Evolutionary conservation across 1,140 invertebrate species (phyloP), one percentile per base, ranked within the genome.

Genomic region (Onthophagus taurus): DNA sequence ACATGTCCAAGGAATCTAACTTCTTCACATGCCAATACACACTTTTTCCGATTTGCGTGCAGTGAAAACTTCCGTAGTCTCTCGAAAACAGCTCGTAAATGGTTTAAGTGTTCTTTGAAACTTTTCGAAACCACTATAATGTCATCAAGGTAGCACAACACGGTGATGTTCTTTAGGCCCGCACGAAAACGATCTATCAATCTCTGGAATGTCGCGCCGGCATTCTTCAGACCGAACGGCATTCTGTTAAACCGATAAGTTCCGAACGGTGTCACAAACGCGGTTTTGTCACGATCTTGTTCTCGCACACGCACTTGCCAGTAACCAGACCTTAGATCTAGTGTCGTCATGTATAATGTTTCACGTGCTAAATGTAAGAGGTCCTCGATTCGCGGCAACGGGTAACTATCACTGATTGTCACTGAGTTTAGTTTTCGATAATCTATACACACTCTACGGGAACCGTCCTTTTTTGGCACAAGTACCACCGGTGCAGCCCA

Each of bases 181-280:
- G 52, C 45, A 12, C 48, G 43, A 12, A 65, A 50, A 5, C 50
- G 26, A 41, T 63, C 58, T n/a, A n/a, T n/a, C n/a, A n/a, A n/a
- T n/a, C n/a, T n/a, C n/a, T n/a, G n/a, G 42, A 68, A 70, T 0
- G 64, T 68, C 2, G 64, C 60, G 11, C 55, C 59, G 2, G 53
- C 48, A 36, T 61, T 67, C 3, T 45, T 44, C 3, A 72, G 49
- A 1, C 68, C 68, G 52, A 70, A 66, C 0, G 66, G 61, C 58
- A 72, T 61, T 1, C 64, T 52, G 13, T 18, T 55, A 42, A 66
- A 72, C 38, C 57, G 37, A 41, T 45, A 70, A 4, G 59, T 53
- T 9, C 64, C 65, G 4, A 64, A 50, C 4, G 59, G 61, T 2
- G 57, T 63, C 1, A 54, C 57, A 42, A 71, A 70, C 2, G 61